Base-by-base conservation (phyloP, 2,113 vertebrate species). In the Rhinogobius similis region DNA sequence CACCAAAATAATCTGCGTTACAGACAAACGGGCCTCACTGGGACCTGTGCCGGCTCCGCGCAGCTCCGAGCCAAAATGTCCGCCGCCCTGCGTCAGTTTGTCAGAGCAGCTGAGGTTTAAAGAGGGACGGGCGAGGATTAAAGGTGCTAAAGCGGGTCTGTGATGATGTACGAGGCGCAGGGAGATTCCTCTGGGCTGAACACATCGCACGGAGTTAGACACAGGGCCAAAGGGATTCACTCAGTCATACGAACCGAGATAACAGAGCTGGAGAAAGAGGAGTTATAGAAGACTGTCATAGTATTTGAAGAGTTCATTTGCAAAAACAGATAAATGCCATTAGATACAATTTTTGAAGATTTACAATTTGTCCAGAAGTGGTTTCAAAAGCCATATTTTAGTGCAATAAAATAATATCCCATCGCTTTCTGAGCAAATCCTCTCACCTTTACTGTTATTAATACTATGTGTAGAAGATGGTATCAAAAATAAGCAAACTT, bases 181-280 rank as follows among this genome's bases (percentile, higher is more conserved):
- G 26, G 56, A 73, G 16, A 76, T 70, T 79, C 70, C 46, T 79
- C 14, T 16, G 14, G 43, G 4, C 69, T 81, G 61, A 76, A 61
- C 0, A 23, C 68, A 72, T 56, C 41, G 44, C 21, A 18, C 32
- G 10, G 18, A 20, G 62, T 13, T 12, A 23, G 36, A 2, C 7
- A 20, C 39, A 43, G 61, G 62, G 59, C 4, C 21, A 18, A 44
- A 59, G n/a, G 20, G 41, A 27, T 3, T 50, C 20, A 1, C 36
- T 38, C 58, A 58, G 2, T 50, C 26, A 2, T 50, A 21, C 7
- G 36, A 9, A 18, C 29, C 6, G 13, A 20, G 56, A 71, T 44
- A 62, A 62, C 3, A 71, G 39, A 48, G 53, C 41, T 53, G 20
- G 4, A 21, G 13, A 0, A 14, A 13, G 20, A 14, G 1, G 11